phyloP scores from a whole-genome alignment of 1,140 invertebrate genomes.

The Diachasma alloeum region DNA sequence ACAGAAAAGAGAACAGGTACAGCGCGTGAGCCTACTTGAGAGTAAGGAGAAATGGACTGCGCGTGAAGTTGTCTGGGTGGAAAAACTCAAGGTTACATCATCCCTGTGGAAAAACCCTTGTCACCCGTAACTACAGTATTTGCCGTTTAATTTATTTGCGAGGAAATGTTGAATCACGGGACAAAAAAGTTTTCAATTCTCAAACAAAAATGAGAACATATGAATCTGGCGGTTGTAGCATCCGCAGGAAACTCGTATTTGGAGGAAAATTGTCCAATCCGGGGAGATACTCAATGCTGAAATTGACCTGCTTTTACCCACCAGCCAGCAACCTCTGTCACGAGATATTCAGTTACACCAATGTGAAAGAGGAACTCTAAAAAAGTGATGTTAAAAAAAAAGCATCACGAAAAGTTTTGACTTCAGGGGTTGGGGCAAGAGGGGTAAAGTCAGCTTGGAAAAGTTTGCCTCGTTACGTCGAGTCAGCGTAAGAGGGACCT shows the following conservation, averaged over 20 bases:
- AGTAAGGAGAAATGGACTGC: neutral
- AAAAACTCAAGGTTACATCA: neutral
- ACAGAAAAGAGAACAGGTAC: neutral
- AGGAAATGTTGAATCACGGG: too few relatives aligned
- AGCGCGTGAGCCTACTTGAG: neutral
- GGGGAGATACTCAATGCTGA: neutral
- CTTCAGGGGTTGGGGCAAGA: neutral
- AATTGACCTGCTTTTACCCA: neutral
- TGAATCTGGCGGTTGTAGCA: too few relatives aligned
- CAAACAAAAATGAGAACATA: too few relatives aligned
- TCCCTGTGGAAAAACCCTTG: neutral
- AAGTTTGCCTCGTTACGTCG: constrained; percentile 33
- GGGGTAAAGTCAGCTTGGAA: constrained; percentile 19
- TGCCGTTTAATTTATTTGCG: neutral
- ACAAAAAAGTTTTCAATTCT: neutral
- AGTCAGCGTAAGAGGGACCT: constrained; percentile 29
- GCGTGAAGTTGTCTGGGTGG: neutral
- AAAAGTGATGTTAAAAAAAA: neutral
- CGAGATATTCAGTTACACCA: neutral
- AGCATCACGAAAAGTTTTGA: constrained; percentile 22
- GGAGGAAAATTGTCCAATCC: neutral
- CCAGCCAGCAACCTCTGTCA: neutral
- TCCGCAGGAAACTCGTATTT: neutral
- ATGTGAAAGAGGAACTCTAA: neutral
- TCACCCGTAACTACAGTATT: neutral